phyloP scores from a whole-genome alignment of 2,888 invertebrate genomes.

The Xanthia icteritia region DNA sequence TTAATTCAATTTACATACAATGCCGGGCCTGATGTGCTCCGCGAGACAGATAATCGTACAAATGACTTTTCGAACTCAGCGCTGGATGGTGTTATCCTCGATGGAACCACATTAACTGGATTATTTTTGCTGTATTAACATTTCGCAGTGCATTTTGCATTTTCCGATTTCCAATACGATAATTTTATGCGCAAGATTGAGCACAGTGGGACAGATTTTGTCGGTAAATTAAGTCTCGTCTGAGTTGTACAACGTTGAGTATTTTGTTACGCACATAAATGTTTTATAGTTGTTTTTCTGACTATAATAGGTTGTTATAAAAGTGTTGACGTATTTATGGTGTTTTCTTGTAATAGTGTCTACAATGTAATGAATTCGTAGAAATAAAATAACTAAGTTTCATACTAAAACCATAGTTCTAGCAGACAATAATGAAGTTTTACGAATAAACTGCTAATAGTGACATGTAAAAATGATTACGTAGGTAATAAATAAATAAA shows the following conservation, averaged over 20 bases:
- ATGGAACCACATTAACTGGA: constrained; percentile 57
- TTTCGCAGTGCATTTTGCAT: constrained; percentile 57
- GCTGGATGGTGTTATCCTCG: constrained; percentile 76
- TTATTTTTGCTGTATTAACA: constrained; percentile 62
- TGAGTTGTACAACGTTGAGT: constrained; percentile 22
- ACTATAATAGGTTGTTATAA: constrained; percentile 50
- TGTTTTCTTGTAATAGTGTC: constrained; percentile 38
- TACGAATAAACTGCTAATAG: background rate
- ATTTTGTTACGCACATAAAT: constrained; percentile 40
- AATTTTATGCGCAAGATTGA: constrained; percentile 58
- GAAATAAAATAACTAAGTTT: constrained; percentile 5
- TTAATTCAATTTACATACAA: constrained; percentile 87
- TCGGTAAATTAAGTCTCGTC: constrained; percentile 43
- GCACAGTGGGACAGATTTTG: constrained; percentile 45
- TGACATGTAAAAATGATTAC: background rate
- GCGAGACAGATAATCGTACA: constrained; percentile 87
- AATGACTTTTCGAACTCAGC: constrained; percentile 86
- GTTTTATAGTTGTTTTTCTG: constrained; percentile 61
- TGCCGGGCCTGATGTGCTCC: constrained; percentile 81
- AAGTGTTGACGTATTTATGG: constrained; percentile 55
- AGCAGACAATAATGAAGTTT: background rate
- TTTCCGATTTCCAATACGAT: constrained; percentile 62
- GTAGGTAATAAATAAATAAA: background rate
- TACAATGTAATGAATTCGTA: constrained; percentile 21
- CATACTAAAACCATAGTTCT: constrained; percentile 1